Evolutionary conservation across 2,113 vertebrate genomes (phyloP), one percentile per base, ranked within the genome.

Genomic region (Cephalopterus ornatus): DNA sequence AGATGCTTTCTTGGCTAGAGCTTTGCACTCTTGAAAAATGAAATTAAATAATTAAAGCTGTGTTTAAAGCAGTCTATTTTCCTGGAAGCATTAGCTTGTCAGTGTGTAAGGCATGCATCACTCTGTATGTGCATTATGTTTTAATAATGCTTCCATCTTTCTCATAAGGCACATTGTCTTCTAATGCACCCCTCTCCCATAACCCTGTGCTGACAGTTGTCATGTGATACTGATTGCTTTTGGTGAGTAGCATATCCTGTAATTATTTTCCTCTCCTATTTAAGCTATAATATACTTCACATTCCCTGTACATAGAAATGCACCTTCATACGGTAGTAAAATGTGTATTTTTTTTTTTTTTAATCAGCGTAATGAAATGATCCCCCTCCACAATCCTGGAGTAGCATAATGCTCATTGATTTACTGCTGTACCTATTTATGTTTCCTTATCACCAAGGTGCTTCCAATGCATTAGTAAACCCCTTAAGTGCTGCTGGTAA

Each of bases 1-100:
- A 71, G 46, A 71, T 68, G 28, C 56, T 89, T 74, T 74, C 63
- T 77, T 81, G 55, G 76, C 35, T 73, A 81, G 58, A 72, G 41
- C 30, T 83, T 77, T 85, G 41, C 46, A 61, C 35, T 70, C 33
- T 76, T 66, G 59, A 71, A 66, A 37, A 39, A 84, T 33, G 56
- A 89, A 93, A 94, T 89, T 47, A 93, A 96, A 94, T 85, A 94
- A 91, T 88, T 91, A 95, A 89, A 95, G 20, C 21, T 72, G 41
- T 42, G 20, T 81, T 95, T 88, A 80, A 89, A 95, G 27, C 55
- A 86, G 12, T 77, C 14, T 79, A 0, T 72, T 85, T 94, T 72
- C 46, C 86, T 52, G 15, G 77, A 72, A 88, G 61, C 62, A 77
- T 82, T 68, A 61, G 42, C 33, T 85, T 76, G 53, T 72, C 85